Evolutionary conservation across 2,797 vertebrate genomes (phyloP), one percentile per base, ranked within the genome.

Genomic region (Sternarchorhynchus goeldii): DNA sequence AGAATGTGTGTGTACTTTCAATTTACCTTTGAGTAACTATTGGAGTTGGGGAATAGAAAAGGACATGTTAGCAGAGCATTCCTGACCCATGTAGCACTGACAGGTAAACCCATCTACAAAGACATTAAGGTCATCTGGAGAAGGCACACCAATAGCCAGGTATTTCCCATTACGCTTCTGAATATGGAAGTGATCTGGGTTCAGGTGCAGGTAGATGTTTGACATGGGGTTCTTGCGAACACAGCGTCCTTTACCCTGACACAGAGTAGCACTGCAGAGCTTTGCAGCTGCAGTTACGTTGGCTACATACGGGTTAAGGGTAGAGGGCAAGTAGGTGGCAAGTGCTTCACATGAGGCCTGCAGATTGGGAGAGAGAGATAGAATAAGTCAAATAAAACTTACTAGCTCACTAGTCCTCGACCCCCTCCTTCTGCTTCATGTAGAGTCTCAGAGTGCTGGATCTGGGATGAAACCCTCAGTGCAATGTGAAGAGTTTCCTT

Each of bases 251-350:
- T 87, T 86, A 3, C 89, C 87, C 67, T 92, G 90, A 71, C 96
- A 97, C 70, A 97, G 81, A 6, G 87, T 87, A 59, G 89, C 73
- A 73, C 93, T 94, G 85, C 95, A 97, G 76, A 97, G 91, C 90
- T 88, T 94, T 75, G 94, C 87, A 7, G 96, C 95, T 31, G 95
- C 92, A 0, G 95, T 95, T 85, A 96, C 90, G 0, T 97, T 98
- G 86, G 94, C 92, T 34, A 97, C 66, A 77, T 97, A 97, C 0
- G 94, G 95, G 76, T 88, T 93, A 60, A 96, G 78, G 32, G 85
- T 93, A 36, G 78, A 90, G 0, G 74, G 84, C 71, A 96, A 81
- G 78, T 94, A 95, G 66, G 84, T 82, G 2, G 93, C 90, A 76
- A 96, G 88, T 55, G 84, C 81, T 71, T 86, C 84, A 81, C 96